A percentile compares a stretch with the other conserved stretches of the same genome.
phyloP scores from a whole-genome alignment of 2,888 invertebrate genomes.

The Brassicogethes aeneus region DNA sequence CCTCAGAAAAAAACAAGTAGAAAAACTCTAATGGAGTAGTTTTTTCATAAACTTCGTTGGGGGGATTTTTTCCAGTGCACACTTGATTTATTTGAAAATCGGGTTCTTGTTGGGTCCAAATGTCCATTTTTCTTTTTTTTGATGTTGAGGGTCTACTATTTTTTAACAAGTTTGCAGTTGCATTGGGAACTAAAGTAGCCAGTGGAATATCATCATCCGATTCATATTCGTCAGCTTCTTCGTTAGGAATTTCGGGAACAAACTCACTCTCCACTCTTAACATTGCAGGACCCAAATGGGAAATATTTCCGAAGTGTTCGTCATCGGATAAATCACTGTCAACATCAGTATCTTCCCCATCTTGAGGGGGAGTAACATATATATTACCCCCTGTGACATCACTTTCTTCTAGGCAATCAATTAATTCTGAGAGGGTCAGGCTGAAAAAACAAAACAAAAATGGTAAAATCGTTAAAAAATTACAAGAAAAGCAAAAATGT shows the following conservation, averaged over 20 bases:
- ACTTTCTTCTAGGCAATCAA: constrained; percentile 6
- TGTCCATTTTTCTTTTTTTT: constrained; percentile 1
- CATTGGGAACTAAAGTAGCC: too few species aligned
- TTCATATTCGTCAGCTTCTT: too few species aligned
- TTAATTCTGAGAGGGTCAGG: constrained; percentile 5
- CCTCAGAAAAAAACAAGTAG: constrained; percentile 12
- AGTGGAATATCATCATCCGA: constrained; percentile 7
- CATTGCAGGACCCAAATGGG: constrained; percentile 7
- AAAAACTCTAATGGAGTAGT: constrained; percentile 6
- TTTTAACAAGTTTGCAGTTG: constrained; percentile 1
- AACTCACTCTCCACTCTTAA: constrained; percentile 5
- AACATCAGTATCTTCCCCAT: constrained; percentile 8
- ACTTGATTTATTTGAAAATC: background rate
- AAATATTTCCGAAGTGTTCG: constrained; percentile 6
- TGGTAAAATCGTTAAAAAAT: too few species aligned
- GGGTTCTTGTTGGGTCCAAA: constrained; percentile 2
- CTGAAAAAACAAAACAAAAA: constrained; percentile 2
- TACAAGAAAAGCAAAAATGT: too few species aligned
- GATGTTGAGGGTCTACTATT: constrained; percentile 4
- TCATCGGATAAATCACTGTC: constrained; percentile 10
- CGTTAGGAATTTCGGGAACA: constrained; percentile 3
- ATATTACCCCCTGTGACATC: constrained; percentile 6
- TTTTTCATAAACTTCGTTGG: background rate
- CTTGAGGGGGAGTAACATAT: constrained; percentile 7
- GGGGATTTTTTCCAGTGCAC: constrained; percentile 3